Evolutionary conservation across 2,888 invertebrate genomes (phyloP).

Genomic region (Listrodromus nycthemerus): DNA sequence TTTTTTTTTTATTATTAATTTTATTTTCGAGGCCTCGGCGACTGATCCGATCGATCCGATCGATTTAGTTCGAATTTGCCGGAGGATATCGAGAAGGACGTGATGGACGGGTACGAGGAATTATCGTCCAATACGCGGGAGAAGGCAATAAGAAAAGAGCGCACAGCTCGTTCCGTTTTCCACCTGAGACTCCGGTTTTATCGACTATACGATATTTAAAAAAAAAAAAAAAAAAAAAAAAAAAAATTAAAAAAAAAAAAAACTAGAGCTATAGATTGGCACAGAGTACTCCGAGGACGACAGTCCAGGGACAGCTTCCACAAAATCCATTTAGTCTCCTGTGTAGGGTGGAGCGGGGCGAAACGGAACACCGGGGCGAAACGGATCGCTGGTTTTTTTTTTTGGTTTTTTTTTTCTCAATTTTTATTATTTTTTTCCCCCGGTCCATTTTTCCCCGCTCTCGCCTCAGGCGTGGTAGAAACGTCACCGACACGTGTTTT

Average conservation of each 20-base stretch:
- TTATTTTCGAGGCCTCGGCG: not conserved
- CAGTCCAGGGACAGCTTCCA: slow-evolving; percentile 52
- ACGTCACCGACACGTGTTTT: slow-evolving; percentile 26
- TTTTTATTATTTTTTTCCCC: not conserved
- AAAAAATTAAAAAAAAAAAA: slow-evolving; percentile 12
- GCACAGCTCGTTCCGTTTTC: slow-evolving; percentile 5
- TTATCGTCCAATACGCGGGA: slow-evolving; percentile 34
- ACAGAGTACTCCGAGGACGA: slow-evolving; percentile 31
- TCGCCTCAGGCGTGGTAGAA: slow-evolving; percentile 24
- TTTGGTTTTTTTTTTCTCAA: no score
- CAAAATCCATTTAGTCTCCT: slow-evolving; percentile 33
- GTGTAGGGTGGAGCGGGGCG: not conserved
- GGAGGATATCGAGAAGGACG: not conserved
- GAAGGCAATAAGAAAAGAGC: slow-evolving; percentile 24
- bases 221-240: not conserved
- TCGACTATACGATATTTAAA: slow-evolving; percentile 29
- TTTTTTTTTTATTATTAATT: not conserved
- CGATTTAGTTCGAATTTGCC: slow-evolving; percentile 14
- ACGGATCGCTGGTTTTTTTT: no score
- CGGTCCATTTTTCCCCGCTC: no score
- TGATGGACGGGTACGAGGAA: not conserved
- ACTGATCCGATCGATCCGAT: slow-evolving; percentile 41
- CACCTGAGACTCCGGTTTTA: slow-evolving; percentile 14
- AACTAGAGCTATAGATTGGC: slow-evolving; percentile 4
- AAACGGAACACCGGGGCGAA: no score